Evolutionary conservation across 2,797 vertebrate species (phyloP).

Genomic region (Dryobates pubescens): DNA sequence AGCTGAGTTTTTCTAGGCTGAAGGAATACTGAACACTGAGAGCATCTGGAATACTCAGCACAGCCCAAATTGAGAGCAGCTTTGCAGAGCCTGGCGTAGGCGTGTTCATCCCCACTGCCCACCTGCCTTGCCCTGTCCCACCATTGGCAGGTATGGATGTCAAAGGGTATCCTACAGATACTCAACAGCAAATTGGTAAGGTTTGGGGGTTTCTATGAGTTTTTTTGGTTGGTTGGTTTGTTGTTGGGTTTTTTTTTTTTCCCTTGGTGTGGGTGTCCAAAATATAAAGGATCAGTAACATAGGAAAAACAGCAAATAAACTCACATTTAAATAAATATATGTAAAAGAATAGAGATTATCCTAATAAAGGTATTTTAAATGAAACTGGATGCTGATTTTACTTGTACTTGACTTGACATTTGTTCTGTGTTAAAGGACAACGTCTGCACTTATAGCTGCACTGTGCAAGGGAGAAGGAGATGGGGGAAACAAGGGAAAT

Average conservation of each 20-base stretch:
- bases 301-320: not conserved
- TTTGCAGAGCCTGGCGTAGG: not conserved
- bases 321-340: not conserved
- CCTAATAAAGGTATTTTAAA: not conserved
- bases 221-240: too few species aligned
- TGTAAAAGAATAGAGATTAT: not conserved
- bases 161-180: not conserved
- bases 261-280: not conserved
- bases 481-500: not conserved
- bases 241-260: not conserved
- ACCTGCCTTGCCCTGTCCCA: not conserved
- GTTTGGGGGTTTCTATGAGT: too few species aligned
- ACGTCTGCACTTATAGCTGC: not conserved
- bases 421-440: not conserved
- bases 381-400: not conserved
- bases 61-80: not conserved
- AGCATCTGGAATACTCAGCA: not conserved
- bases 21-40: not conserved
- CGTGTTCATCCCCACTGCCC: not conserved
- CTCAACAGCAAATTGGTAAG: not conserved
- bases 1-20: not conserved
- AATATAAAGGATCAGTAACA: not conserved
- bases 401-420: not conserved
- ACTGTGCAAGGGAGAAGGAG: not conserved
- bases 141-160: fast-evolving